phyloP scores from a whole-genome alignment of 2,888 invertebrate species.

The Drosophila siamana region DNA sequence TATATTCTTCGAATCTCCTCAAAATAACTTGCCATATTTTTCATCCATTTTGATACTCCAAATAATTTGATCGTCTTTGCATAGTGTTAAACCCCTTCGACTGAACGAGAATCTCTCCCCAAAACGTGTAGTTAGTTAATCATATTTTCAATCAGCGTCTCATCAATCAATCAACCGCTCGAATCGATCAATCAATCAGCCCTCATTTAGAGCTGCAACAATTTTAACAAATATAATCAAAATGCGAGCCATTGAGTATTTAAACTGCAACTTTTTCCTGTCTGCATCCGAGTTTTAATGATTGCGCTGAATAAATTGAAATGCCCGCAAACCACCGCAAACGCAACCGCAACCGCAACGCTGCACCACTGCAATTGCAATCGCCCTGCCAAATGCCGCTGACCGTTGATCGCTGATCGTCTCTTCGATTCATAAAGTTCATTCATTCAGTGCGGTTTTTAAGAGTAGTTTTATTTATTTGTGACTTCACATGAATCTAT shows the following conservation, averaged over 20 bases:
- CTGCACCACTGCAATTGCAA: constrained; percentile 8
- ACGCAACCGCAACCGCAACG: constrained; percentile 18
- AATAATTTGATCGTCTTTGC: constrained; percentile 28
- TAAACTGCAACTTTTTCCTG: constrained; percentile 48
- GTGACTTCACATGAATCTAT: constrained; percentile 29
- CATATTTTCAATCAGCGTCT: constrained; percentile 26
- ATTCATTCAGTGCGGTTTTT: constrained; percentile 47
- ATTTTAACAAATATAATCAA: constrained; percentile 59
- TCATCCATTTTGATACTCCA: no score
- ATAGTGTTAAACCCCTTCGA: constrained; percentile 20
- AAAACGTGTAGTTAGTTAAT: constrained; percentile 36
- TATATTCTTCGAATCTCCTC: no score
- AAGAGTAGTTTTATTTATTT: constrained; percentile 52
- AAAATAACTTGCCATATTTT: no score
- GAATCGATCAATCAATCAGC: constrained; percentile 71
- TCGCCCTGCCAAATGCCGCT: constrained; percentile 12
- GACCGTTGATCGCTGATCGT: constrained; percentile 7
- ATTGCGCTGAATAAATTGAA: constrained; percentile 51
- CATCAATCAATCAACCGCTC: constrained; percentile 42
- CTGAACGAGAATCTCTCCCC: neutral
- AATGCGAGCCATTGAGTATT: constrained; percentile 22
- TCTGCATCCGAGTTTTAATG: constrained; percentile 54
- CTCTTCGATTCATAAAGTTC: constrained; percentile 37
- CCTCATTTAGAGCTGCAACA: constrained; percentile 56
- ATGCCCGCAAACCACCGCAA: constrained; percentile 29